These are phyloP conservation scores for Magallana gigas DNA, from an alignment of 1,140 invertebrate genomes.

Conservation along the genomic window DNA sequence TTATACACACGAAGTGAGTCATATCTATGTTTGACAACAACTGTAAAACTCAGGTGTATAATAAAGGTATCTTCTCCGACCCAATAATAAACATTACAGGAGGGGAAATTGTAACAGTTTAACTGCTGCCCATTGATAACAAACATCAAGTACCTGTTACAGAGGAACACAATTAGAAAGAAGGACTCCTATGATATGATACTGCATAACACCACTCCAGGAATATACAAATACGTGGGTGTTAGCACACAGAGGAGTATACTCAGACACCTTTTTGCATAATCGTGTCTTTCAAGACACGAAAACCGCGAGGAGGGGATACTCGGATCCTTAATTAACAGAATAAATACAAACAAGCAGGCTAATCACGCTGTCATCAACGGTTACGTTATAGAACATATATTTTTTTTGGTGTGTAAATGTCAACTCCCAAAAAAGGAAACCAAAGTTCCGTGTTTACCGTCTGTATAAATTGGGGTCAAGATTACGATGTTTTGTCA, in stretches of 20 bases:
- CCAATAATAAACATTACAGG: too few species aligned
- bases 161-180: not conserved
- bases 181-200: not conserved
- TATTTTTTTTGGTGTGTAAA: not conserved
- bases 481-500: not conserved
- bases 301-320: not conserved
- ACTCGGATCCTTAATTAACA: not conserved
- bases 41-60: conserved; percentile 8
- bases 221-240: not conserved
- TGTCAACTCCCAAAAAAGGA: not conserved
- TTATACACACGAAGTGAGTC: conserved; percentile 38
- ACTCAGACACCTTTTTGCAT: conserved; percentile 11
- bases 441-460: not conserved
- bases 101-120: not conserved
- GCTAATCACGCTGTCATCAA: not conserved
- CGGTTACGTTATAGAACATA: not conserved
- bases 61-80: not conserved
- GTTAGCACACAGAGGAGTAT: not conserved
- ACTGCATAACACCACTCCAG: not conserved
- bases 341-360: not conserved
- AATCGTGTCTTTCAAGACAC: not conserved
- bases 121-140: not conserved
- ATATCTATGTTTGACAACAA: conserved; percentile 49
- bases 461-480: not conserved
- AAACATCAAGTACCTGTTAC: conserved; percentile 21